Base-by-base conservation (phyloP, 2,797 vertebrate species). In the Ibycter americanus region DNA sequence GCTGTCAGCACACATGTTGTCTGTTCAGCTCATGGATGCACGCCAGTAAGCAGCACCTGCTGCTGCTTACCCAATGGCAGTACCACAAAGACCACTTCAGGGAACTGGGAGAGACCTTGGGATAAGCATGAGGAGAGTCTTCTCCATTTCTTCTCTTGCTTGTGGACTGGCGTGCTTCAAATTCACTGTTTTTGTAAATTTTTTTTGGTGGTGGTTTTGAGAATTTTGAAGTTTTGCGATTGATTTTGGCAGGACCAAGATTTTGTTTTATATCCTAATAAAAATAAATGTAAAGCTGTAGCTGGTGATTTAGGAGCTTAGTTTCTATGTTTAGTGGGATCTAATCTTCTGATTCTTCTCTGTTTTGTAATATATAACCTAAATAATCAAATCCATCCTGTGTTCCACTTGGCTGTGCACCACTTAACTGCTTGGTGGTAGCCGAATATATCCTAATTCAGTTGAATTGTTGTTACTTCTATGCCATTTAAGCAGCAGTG, bases 391-490 rank as follows among this genome's bases (percentile, higher is more conserved):
- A 95, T 93, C 66, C n/a, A 40, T 94, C 79, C 55, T 11, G 4
- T 0, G 73, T 96, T 94, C 83, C 77, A 59, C 91, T 95, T 95
- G 85, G 80, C 84, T 95, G 87, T 95, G 73, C 90, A 76, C 91
- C 95, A 73, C 91, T 96, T 97, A 96, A 96, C 93, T 94, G 73
- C 91, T 91, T 59, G 55, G 54, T 91, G 73, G 74, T 88, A 89
- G 73, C n/a, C 47, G 70, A 95, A 90, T 93, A 62, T 87, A 87
- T 95, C 72, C 95, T 90, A 66, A 95, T 97, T 97, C 90, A 84
- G 66, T 70, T 94, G 96, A 97, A 86, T 97, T 91, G 95, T 94
- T 96, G 91, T 95, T 95, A 72, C 46, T 91, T 95, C 62, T 79
- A 40, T 91, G 82, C 87, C 74, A 78, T 89, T 97, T 95, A 96